A percentile compares a stretch with the other conserved stretches of the same genome.
Conservation (phyloP, 2,113 vertebrate genomes). For the Sinocyclocheilus anophthalmus region DNA sequence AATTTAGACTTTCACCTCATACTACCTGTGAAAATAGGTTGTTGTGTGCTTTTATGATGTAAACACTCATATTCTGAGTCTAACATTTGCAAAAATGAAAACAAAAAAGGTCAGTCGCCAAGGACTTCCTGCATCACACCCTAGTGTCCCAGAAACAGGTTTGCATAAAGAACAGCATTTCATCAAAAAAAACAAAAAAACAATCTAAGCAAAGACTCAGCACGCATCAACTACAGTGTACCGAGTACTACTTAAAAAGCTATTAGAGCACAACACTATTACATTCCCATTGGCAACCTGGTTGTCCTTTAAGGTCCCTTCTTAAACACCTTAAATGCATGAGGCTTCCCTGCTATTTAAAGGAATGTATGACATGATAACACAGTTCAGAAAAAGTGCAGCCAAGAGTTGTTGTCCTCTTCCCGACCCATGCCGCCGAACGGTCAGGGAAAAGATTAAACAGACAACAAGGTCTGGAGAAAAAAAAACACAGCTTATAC, state of each 20-base stretch:
- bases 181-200: not conserved
- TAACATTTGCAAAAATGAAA: conserved; percentile 79
- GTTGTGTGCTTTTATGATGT: not conserved
- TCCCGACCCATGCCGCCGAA: conserved; percentile 67
- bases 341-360: conserved; percentile 34
- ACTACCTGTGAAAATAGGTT: not conserved
- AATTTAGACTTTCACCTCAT: not conserved
- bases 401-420: conserved; percentile 69
- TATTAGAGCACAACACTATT: not conserved
- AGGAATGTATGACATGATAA: conserved; percentile 27
- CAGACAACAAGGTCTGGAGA: conserved; percentile 65
- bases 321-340: not conserved
- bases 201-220: not conserved
- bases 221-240: not conserved
- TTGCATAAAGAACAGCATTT: conserved; percentile 58
- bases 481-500: conserved; percentile 68
- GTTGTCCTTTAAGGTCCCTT: not conserved
- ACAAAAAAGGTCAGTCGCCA: conserved; percentile 73
- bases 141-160: conserved; percentile 72
- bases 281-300: not conserved
- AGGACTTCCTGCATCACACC: conserved; percentile 77
- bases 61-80: conserved; percentile 73
- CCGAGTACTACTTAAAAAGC: not conserved
- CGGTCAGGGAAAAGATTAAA: conserved; percentile 76
- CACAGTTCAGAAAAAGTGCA: conserved; percentile 38